A percentile compares a stretch with the other conserved stretches of the same genome.
Evolutionary conservation across 2,113 vertebrate species (phyloP).

Genomic region (Muntiacus reevesi): DNA sequence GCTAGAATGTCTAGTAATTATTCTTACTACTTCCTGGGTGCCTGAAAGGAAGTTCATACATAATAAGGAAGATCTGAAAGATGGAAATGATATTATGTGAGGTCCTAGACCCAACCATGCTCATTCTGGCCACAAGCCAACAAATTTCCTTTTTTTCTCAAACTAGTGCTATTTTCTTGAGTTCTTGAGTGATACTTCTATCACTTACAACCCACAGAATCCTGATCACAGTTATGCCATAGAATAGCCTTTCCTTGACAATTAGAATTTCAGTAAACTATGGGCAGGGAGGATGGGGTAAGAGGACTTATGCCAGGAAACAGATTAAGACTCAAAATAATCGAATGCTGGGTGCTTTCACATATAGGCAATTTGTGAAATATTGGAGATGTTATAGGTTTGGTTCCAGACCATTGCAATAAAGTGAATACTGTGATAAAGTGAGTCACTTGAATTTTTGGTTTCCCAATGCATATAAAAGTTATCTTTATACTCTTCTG

Average conservation of each 20-base stretch:
- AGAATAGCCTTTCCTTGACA: not conserved
- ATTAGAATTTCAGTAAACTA: not conserved
- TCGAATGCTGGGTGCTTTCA: not conserved
- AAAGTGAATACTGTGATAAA: not conserved
- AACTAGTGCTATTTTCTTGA: not conserved
- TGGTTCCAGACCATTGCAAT: not conserved
- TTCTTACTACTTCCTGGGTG: not conserved
- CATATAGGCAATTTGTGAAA: not conserved
- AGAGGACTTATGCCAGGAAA: not conserved
- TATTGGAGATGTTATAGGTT: not conserved
- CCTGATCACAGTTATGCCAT: not conserved
- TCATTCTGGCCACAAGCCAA: not conserved
- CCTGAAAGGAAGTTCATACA: not conserved
- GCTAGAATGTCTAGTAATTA: not conserved
- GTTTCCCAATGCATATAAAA: not conserved
- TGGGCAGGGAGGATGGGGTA: not conserved
- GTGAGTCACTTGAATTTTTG: not conserved
- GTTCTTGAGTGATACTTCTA: not conserved
- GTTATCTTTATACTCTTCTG: not conserved
- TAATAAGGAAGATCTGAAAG: not conserved
- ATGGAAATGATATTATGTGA: not conserved
- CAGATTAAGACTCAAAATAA: not conserved
- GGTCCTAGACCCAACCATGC: not conserved
- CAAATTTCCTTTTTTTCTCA: not conserved
- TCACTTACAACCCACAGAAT: not conserved